Conservation (phyloP, 37 sponge, comb jelly and placozoan species). For the Axinella damicornis region DNA sequence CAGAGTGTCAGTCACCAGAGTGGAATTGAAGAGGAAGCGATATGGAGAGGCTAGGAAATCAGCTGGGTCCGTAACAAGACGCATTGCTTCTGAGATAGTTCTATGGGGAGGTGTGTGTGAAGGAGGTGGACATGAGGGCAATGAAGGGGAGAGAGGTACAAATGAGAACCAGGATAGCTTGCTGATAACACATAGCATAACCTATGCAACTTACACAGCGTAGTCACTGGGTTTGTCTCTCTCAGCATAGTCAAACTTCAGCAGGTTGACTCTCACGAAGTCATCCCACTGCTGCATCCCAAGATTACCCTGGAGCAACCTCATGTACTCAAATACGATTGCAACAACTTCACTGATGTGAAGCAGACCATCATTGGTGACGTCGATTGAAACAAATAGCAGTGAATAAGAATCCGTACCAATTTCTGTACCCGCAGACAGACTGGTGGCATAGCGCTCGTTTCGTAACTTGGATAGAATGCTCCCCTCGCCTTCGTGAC, state of each 20-base stretch:
- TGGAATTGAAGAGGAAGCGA: constrained; percentile 33
- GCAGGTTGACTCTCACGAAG: not conserved
- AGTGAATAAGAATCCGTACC: constrained; percentile 49
- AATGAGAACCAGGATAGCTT: too few relatives aligned
- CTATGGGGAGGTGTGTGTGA: constrained; percentile 40
- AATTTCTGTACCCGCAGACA: constrained; percentile 27
- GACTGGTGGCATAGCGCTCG: constrained; percentile 21
- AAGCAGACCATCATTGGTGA: constrained; percentile 47
- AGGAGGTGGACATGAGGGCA: not conserved
- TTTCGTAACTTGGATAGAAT: constrained; percentile 21
- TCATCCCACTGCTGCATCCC: constrained; percentile 38
- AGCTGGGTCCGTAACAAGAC: constrained; percentile 41
- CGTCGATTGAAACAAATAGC: constrained; percentile 7
- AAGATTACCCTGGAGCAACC: constrained; percentile 12
- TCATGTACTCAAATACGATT: constrained; percentile 44
- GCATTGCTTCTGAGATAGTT: constrained; percentile 49
- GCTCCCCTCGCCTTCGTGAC: constrained; percentile 60
- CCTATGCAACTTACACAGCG: constrained; percentile 55
- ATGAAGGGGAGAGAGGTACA: not conserved
- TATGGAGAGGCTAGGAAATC: constrained; percentile 81
- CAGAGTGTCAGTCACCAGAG: constrained; percentile 9
- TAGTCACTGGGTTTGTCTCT: constrained; percentile 30
- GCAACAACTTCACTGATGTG: constrained; percentile 43
- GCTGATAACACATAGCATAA: too few relatives aligned
- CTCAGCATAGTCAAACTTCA: constrained; percentile 47